These are phyloP conservation scores for Contarinia nasturtii DNA, from an alignment of 1,140 invertebrate genomes.

Conservation along the genomic window DNA sequence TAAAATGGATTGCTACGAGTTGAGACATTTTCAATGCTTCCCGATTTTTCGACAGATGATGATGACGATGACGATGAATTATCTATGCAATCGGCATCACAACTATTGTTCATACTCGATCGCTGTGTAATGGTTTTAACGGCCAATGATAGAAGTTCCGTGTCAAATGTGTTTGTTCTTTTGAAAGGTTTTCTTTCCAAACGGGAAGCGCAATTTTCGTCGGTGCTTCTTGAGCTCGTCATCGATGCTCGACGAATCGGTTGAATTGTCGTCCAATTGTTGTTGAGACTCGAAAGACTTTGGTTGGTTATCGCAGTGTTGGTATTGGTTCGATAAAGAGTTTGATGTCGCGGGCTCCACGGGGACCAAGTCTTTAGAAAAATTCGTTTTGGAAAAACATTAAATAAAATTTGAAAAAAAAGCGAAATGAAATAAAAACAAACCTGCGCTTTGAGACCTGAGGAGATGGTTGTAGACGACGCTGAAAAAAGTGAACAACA, in stretches of 20 bases:
- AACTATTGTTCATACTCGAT: no score
- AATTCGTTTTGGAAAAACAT: no score
- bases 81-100: no score
- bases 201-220: conserved; percentile 20
- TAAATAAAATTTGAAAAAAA: no score
- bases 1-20: no score
- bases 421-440: no score
- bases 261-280: conserved; percentile 21
- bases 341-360: conserved; percentile 9
- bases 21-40: no score
- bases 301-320: background rate
- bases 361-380: conserved; percentile 28
- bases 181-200: conserved; percentile 13
- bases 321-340: conserved; percentile 1
- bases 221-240: conserved; percentile 20
- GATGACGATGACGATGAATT: no score
- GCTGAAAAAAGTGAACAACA: background rate
- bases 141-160: no score
- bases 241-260: conserved; percentile 22
- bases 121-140: no score
- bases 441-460: conserved; percentile 23
- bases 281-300: background rate
- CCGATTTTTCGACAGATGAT: no score
- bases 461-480: conserved; percentile 14
- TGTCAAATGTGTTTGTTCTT: background rate